phyloP scores from a whole-genome alignment of 2,888 invertebrate genomes.

The Parasteatoda lunata region DNA sequence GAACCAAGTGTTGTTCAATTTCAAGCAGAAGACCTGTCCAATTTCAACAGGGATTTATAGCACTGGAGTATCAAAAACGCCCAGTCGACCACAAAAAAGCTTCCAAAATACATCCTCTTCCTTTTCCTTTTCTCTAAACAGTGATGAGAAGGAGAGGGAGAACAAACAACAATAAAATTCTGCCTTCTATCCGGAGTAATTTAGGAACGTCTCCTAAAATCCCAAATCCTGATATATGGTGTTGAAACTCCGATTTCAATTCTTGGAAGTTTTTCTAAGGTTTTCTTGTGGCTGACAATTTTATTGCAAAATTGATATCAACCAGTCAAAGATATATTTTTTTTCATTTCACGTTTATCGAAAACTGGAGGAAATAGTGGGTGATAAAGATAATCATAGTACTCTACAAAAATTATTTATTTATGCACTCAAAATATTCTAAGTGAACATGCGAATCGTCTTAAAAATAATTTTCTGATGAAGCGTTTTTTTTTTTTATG shows the following conservation, averaged over 20 bases:
- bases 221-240: constrained; percentile 61
- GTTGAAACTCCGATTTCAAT: constrained; percentile 43
- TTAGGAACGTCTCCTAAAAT: constrained; percentile 57
- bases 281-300: not conserved
- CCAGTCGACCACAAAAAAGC: constrained; percentile 59
- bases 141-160: constrained; percentile 4
- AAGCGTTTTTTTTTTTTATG: too few relatives aligned
- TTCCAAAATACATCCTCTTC: constrained; percentile 16
- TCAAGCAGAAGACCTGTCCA: constrained; percentile 54
- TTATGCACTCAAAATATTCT: too few relatives aligned
- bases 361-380: too few relatives aligned
- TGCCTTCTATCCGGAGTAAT: constrained; percentile 45
- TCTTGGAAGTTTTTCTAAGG: constrained; percentile 40
- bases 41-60: constrained; percentile 61
- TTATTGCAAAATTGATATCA: constrained; percentile 50
- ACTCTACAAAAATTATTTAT: too few relatives aligned
- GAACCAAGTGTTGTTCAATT: constrained; percentile 59
- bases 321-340: constrained; percentile 19
- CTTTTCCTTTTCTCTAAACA: constrained; percentile 28
- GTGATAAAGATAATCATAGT: too few relatives aligned
- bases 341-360: not conserved
- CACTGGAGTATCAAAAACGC: constrained; percentile 47
- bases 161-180: constrained; percentile 25
- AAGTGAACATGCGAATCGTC: too few relatives aligned
- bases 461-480: too few relatives aligned